Percentiles rank a stretch among this genome's conserved stretches.
These are phyloP conservation scores for Patella depressa DNA, from an alignment of 2,888 invertebrate genomes.

Conservation along the genomic window DNA sequence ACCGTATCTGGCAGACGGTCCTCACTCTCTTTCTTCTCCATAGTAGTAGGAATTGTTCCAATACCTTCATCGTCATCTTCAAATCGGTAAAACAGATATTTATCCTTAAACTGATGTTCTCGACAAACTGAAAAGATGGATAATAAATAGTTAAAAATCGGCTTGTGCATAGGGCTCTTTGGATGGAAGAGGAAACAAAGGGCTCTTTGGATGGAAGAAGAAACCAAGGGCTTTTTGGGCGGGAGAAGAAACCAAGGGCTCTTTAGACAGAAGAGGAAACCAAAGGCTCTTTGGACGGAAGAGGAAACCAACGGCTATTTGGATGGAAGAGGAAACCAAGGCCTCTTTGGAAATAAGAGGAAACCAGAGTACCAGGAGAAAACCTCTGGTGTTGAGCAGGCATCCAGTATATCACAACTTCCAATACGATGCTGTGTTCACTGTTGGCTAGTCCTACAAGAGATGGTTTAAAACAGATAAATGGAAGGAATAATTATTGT, in stretches of 20 bases:
- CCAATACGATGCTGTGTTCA: neutral
- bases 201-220: too few species aligned
- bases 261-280: neutral
- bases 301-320: too few species aligned
- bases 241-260: too few species aligned
- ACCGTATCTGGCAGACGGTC: conserved; percentile 80
- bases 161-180: too few species aligned
- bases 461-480: neutral
- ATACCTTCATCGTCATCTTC: conserved; percentile 80
- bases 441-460: neutral
- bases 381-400: neutral
- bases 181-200: too few species aligned
- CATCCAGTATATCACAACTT: neutral
- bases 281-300: neutral
- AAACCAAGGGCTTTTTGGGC: too few species aligned
- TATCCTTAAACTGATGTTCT: conserved; percentile 86
- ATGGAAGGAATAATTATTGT: too few species aligned
- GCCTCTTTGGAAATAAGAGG: neutral
- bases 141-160: neutral
- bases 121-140: conserved; percentile 77
- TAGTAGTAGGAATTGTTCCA: conserved; percentile 55
- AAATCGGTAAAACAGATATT: conserved; percentile 86
- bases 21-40: conserved; percentile 72
- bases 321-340: too few species aligned
- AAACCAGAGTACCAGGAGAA: neutral